Conservation (phyloP, 2,888 invertebrate species). For the Cerceris rybyensis region DNA sequence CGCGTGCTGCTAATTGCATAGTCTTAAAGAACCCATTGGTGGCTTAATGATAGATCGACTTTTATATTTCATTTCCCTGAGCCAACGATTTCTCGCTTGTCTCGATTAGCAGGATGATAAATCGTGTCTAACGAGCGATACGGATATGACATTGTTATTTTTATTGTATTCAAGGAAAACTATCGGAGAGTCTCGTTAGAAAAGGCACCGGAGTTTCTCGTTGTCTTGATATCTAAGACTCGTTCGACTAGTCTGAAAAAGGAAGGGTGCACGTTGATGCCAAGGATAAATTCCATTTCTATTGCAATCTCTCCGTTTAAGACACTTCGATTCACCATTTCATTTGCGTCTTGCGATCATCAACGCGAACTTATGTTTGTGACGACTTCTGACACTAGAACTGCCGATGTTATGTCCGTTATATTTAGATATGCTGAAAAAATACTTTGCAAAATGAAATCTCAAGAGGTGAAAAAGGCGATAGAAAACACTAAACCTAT, state of each 20-base stretch:
- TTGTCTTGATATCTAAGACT: slow-evolving; percentile 30
- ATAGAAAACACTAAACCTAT: too few species aligned
- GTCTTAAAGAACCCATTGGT: background rate
- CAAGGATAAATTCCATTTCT: slow-evolving; percentile 57
- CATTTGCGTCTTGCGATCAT: slow-evolving; percentile 7
- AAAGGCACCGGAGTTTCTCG: slow-evolving; percentile 6
- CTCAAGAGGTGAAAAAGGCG: too few species aligned
- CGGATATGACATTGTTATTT: slow-evolving; percentile 35
- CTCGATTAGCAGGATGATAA: slow-evolving; percentile 30
- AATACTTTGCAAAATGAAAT: too few species aligned
- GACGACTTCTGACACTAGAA: too few species aligned
- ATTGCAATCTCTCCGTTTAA: slow-evolving; percentile 39
- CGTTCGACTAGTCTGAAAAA: slow-evolving; percentile 48
- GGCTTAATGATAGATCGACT: background rate
- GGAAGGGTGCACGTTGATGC: slow-evolving; percentile 48
- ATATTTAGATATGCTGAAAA: too few species aligned
- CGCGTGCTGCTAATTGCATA: background rate
- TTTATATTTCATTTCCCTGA: slow-evolving; percentile 11
- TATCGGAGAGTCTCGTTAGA: slow-evolving; percentile 37
- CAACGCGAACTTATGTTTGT: too few species aligned
- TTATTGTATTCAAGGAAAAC: slow-evolving; percentile 24
- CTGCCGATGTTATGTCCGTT: too few species aligned
- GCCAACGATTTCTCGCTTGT: slow-evolving; percentile 7
- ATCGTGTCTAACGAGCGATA: slow-evolving; percentile 49
- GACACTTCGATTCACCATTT: slow-evolving; percentile 21